Evolutionary conservation across 2,797 vertebrate genomes (phyloP), one percentile per base, ranked within the genome.

Genomic region (Amniataba percoides): DNA sequence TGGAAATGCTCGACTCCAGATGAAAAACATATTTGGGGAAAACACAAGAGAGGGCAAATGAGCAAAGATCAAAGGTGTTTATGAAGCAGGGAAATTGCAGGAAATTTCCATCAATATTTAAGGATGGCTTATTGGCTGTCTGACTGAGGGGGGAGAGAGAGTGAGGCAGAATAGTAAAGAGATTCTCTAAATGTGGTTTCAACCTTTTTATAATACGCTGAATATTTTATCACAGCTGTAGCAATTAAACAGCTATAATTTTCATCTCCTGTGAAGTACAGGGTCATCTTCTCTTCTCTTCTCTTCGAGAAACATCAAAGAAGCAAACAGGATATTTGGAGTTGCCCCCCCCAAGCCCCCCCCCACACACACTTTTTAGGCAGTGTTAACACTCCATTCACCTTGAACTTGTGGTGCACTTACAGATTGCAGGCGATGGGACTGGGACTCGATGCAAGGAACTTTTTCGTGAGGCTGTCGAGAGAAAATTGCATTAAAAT

Each of bases 181-280:
- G 34, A 80, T 74, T 64, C 53, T 83, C 36, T 55, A 63, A 78
- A 61, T 74, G 63, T 79, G 66, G 51, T 81, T 81, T 81, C 65
- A 84, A 68, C 61, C 48, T 80, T 75, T 71, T 87, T 79, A 79
- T 67, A 66, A 76, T 76, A 51, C 0, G 19, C 39, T 85, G 53
- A 88, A 88, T 89, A 85, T 87, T 88, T 86, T 39, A 85, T 88
- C 45, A 74, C 43, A 52, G 48, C 71, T 57, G 74, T 36, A 62
- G 65, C 53, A 74, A 81, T 88, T 79, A 81, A 82, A 42, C 71
- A 66, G 70, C 36, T 31, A 64, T 52, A 66, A 76, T 74, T 75
- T 77, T 45, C 27, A 23, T 64, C 55, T 69, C 25, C 14, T 16
- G 16, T 60, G 53, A 70, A 78, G 45, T 51, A 18, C 58, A 36